A percentile compares a stretch with the other conserved stretches of the same genome.
phyloP scores from a whole-genome alignment of 2,888 invertebrate genomes.

The Mesorhabditis sp. region DNA sequence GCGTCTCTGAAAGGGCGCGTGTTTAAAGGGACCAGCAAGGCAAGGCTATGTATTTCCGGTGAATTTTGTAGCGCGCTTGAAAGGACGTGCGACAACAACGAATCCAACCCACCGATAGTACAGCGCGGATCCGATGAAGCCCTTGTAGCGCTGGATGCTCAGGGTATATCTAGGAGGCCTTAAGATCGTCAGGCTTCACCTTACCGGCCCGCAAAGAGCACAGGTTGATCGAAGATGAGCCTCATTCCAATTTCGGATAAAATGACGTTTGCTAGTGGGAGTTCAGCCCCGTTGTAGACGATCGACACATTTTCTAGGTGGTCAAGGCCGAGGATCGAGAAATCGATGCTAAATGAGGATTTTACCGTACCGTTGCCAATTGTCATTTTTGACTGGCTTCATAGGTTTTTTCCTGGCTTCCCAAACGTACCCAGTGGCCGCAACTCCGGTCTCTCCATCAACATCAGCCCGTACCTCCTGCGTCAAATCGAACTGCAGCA shows the following conservation, averaged over 20 bases:
- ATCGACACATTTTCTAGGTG: slow-evolving; percentile 36
- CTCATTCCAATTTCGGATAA: slow-evolving; percentile 34
- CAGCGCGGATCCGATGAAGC: slow-evolving; percentile 29
- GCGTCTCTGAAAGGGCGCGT: slow-evolving; percentile 27
- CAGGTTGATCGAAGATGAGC: slow-evolving; percentile 24
- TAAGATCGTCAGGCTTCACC: not conserved
- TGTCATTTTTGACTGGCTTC: too few species aligned
- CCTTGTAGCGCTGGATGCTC: slow-evolving; percentile 33
- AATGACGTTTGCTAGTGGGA: slow-evolving; percentile 31
- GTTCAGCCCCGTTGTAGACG: slow-evolving; percentile 29
- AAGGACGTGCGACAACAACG: too few species aligned
- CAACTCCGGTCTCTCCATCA: not conserved
- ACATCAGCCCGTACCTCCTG: not conserved
- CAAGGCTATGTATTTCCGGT: not conserved
- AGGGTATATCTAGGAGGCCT: slow-evolving; percentile 20
- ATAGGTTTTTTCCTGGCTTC: too few species aligned
- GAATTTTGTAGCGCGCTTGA: too few species aligned
- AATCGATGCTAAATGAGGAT: not conserved
- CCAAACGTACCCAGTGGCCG: not conserved
- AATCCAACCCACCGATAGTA: slow-evolving; percentile 25
- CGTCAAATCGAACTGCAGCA: slow-evolving; percentile 30
- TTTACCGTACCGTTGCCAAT: too few species aligned
- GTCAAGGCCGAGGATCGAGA: slow-evolving; percentile 28
- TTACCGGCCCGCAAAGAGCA: slow-evolving; percentile 27
- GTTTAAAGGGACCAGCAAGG: slow-evolving; percentile 4